Percentiles rank a stretch among this genome's conserved stretches.
Conservation (phyloP, 2,888 invertebrate species). For the Limnephilus lunatus region DNA sequence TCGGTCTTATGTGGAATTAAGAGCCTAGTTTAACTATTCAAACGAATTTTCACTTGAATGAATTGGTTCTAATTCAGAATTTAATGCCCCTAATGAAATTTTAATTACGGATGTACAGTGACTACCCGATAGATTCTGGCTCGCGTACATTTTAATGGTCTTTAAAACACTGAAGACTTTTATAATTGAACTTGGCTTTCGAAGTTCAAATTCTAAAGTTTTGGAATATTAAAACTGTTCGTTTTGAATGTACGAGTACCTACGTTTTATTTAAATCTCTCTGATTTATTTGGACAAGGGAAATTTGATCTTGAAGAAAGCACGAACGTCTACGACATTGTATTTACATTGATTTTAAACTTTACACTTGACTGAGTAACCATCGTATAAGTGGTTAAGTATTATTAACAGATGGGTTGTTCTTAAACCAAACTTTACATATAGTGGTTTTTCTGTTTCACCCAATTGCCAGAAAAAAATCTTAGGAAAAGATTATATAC, state of each 20-base stretch:
- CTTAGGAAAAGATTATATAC: too few species aligned
- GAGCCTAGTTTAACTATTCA: not conserved
- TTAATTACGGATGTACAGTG: not conserved
- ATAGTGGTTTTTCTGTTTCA: too few species aligned
- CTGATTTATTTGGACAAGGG: not conserved
- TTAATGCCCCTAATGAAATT: constrained; percentile 9
- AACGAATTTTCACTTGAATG: constrained; percentile 10
- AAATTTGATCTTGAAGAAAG: not conserved
- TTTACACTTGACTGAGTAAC: not conserved
- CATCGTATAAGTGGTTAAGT: not conserved
- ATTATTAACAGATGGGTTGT: too few species aligned
- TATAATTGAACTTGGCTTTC: not conserved
- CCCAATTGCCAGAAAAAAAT: too few species aligned
- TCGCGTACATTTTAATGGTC: not conserved
- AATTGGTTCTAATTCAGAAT: constrained; percentile 15
- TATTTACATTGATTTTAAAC: not conserved
- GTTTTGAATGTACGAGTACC: not conserved
- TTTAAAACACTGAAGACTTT: not conserved
- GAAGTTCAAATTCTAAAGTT: not conserved
- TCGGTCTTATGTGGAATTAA: not conserved
- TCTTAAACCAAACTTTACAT: too few species aligned
- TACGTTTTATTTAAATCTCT: not conserved
- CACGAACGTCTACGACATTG: not conserved
- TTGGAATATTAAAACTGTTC: not conserved
- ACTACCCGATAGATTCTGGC: not conserved